Conservation (phyloP, 2,113 vertebrate genomes). For the Melanerpes formicivorus region DNA sequence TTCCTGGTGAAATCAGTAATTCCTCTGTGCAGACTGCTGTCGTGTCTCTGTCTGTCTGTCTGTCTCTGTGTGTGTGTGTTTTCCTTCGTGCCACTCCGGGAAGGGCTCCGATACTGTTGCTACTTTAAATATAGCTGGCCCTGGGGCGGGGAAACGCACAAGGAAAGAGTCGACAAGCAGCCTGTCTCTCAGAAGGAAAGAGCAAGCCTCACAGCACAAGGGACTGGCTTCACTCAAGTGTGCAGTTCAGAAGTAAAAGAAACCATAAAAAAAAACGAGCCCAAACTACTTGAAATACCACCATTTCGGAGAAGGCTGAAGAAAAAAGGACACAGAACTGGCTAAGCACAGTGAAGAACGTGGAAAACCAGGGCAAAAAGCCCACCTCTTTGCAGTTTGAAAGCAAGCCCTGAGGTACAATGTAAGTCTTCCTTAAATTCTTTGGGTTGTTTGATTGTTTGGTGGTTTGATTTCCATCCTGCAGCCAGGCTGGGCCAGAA, state of each 20-base stretch:
- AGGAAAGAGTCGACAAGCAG: constrained; percentile 55
- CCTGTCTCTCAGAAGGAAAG: constrained; percentile 60
- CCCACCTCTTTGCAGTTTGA: background rate
- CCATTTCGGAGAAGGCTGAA: constrained; percentile 7
- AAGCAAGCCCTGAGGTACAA: constrained; percentile 24
- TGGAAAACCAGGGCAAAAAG: background rate
- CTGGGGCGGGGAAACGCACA: constrained; percentile 43
- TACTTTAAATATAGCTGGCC: constrained; percentile 54
- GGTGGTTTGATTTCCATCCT: constrained; percentile 39
- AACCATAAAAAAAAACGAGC: too few species aligned
- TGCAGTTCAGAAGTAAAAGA: constrained; percentile 64
- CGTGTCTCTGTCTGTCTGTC: background rate
- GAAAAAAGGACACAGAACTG: background rate
- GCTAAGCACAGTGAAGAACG: background rate
- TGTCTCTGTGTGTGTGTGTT: background rate
- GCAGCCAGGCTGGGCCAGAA: constrained; percentile 43
- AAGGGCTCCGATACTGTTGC: constrained; percentile 34
- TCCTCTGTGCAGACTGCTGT: constrained; percentile 40
- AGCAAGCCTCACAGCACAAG: constrained; percentile 17
- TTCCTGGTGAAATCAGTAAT: constrained; percentile 60
- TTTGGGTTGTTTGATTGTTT: background rate
- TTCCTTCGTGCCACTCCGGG: constrained; percentile 54
- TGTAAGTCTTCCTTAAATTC: constrained; percentile 71
- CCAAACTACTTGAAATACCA: constrained; percentile 56
- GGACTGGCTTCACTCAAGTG: constrained; percentile 40